A percentile compares a stretch with the other conserved stretches of the same genome.
phyloP scores from a whole-genome alignment of 2,113 vertebrate species.

The Burhinus oedicnemus region DNA sequence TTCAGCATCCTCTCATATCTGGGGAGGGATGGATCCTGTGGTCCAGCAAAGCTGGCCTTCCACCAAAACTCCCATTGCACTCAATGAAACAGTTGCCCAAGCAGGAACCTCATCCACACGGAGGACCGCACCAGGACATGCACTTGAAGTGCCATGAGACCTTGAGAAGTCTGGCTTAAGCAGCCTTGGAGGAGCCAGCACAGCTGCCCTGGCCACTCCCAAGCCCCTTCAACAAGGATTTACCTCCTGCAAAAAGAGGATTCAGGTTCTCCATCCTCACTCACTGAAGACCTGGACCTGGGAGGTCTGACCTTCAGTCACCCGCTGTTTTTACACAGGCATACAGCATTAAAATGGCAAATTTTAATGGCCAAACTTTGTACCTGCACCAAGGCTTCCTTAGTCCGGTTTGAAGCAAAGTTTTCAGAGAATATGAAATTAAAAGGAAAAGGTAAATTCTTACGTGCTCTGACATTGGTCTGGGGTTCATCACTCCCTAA shows the following conservation, averaged over 20 bases:
- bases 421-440: neutral
- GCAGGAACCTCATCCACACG: neutral
- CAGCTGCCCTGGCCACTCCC: neutral
- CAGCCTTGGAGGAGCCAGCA: neutral
- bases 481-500: neutral
- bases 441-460: neutral
- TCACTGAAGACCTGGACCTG: neutral
- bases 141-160: neutral
- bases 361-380: neutral
- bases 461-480: neutral
- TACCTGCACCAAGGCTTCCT: accelerated
- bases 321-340: accelerated
- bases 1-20: neutral
- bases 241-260: neutral
- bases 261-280: neutral
- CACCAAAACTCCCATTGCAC: neutral
- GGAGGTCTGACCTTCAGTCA: neutral
- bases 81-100: neutral
- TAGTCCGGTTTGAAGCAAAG: neutral
- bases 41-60: neutral
- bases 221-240: neutral
- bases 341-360: neutral
- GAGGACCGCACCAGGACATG: accelerated
- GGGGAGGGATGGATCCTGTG: neutral
- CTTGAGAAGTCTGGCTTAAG: neutral